These are phyloP conservation scores for Euphonia xanthogaster DNA, from an alignment of 2,797 vertebrate species.

Conservation along the genomic window DNA sequence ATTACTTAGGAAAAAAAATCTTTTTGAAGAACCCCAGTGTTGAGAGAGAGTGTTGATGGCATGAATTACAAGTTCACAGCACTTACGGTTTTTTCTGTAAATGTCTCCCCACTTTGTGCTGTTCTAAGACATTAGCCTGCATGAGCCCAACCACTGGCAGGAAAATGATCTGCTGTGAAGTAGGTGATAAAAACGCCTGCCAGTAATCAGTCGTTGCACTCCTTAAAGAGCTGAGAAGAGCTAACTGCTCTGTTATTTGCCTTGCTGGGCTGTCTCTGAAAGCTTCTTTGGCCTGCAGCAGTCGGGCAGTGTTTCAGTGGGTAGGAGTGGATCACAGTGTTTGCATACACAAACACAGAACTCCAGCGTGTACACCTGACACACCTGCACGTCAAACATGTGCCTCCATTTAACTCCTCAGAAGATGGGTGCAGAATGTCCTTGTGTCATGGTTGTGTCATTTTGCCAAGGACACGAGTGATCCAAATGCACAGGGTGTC, in stretches of 20 bases:
- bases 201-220: not conserved
- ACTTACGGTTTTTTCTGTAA: not conserved
- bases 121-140: not conserved
- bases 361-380: not conserved
- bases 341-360: not conserved
- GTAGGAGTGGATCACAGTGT: not conserved
- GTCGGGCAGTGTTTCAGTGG: not conserved
- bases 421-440: not conserved
- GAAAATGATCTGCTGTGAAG: not conserved
- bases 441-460: fast-evolving
- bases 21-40: fast-evolving
- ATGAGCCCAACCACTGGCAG: not conserved
- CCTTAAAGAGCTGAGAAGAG: not conserved
- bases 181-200: not conserved
- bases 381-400: not conserved
- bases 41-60: not conserved
- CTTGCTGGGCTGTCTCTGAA: not conserved
- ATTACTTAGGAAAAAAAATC: fast-evolving
- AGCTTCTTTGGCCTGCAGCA: not conserved
- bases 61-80: not conserved
- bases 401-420: not conserved
- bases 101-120: not conserved
- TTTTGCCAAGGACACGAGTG: not conserved
- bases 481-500: not conserved
- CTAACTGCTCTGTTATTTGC: not conserved